These are phyloP conservation scores for Druon quercuslanigerum DNA, from an alignment of 1,140 invertebrate species.

Conservation along the genomic window DNA sequence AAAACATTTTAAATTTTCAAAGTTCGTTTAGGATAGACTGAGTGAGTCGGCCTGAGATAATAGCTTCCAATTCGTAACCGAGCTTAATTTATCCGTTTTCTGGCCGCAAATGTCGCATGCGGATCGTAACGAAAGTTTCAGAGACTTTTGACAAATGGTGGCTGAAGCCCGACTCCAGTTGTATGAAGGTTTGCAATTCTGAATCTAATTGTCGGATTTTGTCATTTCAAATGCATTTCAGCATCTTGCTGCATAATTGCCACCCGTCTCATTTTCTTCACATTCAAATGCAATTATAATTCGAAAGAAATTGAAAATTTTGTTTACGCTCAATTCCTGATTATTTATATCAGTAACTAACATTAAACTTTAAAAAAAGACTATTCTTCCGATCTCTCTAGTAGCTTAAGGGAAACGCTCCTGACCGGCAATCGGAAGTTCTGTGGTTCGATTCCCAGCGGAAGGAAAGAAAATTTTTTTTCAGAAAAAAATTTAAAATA, in stretches of 20 bases:
- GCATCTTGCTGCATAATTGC: not conserved
- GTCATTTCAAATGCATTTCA: conserved; percentile 31
- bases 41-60: not conserved
- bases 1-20: not conserved
- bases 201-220: conserved; percentile 40
- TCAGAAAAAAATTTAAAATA: too few relatives aligned
- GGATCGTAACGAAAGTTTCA: conserved; percentile 35
- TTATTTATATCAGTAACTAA: too few relatives aligned
- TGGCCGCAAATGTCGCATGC: conserved; percentile 11
- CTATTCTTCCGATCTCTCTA: too few relatives aligned
- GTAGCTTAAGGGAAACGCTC: too few relatives aligned
- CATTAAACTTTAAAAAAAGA: too few relatives aligned
- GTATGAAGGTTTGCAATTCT: not conserved
- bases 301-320: too few relatives aligned
- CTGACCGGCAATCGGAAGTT: too few relatives aligned
- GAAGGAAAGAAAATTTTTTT: too few relatives aligned
- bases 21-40: not conserved
- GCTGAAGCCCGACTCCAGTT: conserved; percentile 7
- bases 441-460: too few relatives aligned
- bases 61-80: conserved; percentile 18
- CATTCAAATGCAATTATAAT: too few relatives aligned
- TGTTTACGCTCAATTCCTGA: too few relatives aligned
- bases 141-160: conserved; percentile 35
- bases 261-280: too few relatives aligned
- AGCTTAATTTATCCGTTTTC: conserved; percentile 20